These are phyloP conservation scores for Connochaetes taurinus DNA, from an alignment of 2,113 vertebrate genomes.

Conservation along the genomic window DNA sequence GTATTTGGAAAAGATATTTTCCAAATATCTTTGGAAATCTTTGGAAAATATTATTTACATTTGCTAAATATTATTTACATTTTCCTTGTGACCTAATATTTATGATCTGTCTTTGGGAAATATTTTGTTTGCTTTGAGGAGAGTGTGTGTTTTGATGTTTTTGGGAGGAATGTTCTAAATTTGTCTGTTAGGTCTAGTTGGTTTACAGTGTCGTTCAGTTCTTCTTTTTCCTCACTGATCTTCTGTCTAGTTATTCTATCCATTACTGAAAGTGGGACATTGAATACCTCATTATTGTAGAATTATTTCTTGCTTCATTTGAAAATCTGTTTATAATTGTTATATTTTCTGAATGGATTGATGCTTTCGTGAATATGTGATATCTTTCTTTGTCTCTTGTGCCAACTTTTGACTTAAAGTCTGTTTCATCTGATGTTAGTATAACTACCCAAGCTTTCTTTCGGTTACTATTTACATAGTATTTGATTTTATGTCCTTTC, in stretches of 20 bases:
- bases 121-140: background rate
- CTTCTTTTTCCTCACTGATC: background rate
- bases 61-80: background rate
- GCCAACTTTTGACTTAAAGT: background rate
- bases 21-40: too few species aligned
- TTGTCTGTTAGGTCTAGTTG: background rate
- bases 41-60: background rate
- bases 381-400: background rate
- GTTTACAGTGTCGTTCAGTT: background rate
- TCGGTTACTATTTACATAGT: background rate
- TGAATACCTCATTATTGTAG: background rate
- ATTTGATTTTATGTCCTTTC: background rate
- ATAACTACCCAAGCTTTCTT: background rate
- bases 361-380: fast-evolving
- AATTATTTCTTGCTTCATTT: background rate
- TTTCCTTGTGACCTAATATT: background rate
- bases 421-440: background rate
- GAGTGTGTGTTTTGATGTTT: background rate
- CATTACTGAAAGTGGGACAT: background rate
- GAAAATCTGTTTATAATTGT: background rate
- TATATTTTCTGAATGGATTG: background rate
- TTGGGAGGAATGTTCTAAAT: background rate
- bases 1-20: background rate
- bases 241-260: background rate
- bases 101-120: background rate